A percentile compares a stretch with the other conserved stretches of the same genome.
Evolutionary conservation across 2,888 invertebrate genomes (phyloP).

Genomic region (Cryptops parisi): DNA sequence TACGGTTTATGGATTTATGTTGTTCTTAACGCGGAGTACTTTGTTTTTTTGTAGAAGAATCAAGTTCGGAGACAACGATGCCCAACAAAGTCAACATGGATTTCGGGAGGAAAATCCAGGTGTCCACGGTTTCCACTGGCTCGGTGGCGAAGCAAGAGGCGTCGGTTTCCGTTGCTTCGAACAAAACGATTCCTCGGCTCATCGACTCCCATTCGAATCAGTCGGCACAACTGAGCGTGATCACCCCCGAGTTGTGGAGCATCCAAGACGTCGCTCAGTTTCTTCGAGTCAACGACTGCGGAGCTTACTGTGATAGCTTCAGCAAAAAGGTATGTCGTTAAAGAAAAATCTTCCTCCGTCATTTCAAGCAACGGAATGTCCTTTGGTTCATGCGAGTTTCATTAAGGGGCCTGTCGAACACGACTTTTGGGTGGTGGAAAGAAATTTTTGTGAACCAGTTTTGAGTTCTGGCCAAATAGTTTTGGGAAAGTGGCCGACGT

Average conservation of each 20-base stretch:
- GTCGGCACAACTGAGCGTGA: slow-evolving; percentile 12
- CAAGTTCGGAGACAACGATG: slow-evolving; percentile 9
- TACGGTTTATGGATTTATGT: background rate
- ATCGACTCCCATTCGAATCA: slow-evolving; percentile 17
- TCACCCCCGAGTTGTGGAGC: slow-evolving; percentile 55
- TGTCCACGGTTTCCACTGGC: background rate
- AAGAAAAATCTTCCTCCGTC: too few species aligned
- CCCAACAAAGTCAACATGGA: background rate
- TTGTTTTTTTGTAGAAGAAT: slow-evolving; percentile 10
- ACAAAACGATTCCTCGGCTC: slow-evolving; percentile 19
- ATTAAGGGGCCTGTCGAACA: too few species aligned
- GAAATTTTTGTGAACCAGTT: too few species aligned
- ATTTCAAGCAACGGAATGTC: too few species aligned
- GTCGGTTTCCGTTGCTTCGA: background rate
- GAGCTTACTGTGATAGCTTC: slow-evolving; percentile 45
- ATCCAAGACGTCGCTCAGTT: slow-evolving; percentile 77
- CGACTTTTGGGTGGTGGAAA: too few species aligned
- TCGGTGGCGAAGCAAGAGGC: slow-evolving; percentile 3
- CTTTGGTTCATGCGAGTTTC: too few species aligned
- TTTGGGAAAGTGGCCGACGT: too few species aligned
- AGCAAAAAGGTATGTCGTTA: slow-evolving; percentile 35
- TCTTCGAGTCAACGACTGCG: slow-evolving; percentile 69
- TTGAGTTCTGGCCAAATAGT: too few species aligned
- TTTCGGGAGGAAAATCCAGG: background rate
- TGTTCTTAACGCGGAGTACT: background rate